phyloP scores from a whole-genome alignment of 2,113 vertebrate species.

The Odobenus rosmarus region DNA sequence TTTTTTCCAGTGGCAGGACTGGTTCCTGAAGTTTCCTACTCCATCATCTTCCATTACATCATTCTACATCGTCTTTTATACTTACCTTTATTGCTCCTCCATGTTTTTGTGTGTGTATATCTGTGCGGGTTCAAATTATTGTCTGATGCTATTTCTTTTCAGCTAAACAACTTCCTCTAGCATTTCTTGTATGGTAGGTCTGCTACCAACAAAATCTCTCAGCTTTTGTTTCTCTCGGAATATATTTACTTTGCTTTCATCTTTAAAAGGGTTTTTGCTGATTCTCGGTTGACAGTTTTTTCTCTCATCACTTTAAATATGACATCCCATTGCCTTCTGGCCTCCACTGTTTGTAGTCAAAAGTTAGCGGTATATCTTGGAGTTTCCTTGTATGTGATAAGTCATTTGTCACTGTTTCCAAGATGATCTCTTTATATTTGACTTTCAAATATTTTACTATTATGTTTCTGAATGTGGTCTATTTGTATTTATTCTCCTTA shows the following conservation, averaged over 20 bases:
- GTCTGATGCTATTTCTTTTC: background rate
- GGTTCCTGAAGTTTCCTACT: background rate
- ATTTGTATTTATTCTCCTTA: background rate
- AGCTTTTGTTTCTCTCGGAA: background rate
- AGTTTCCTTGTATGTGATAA: background rate
- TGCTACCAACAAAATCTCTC: background rate
- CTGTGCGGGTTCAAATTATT: background rate
- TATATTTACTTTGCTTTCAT: conserved; percentile 13
- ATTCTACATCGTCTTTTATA: background rate
- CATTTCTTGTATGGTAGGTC: background rate
- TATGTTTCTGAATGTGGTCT: background rate
- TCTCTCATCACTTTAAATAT: background rate
- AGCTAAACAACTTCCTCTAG: background rate
- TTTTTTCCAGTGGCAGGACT: background rate
- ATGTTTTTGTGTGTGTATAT: background rate
- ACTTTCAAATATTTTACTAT: background rate
- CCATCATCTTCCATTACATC: background rate
- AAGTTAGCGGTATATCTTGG: background rate
- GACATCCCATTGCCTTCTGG: background rate
- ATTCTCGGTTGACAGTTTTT: background rate
- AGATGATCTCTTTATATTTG: background rate
- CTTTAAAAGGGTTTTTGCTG: background rate
- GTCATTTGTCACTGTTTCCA: background rate
- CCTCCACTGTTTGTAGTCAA: background rate
- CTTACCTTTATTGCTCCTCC: background rate